Conservation (phyloP, 1,140 invertebrate genomes). For the Drosophila willistoni region DNA sequence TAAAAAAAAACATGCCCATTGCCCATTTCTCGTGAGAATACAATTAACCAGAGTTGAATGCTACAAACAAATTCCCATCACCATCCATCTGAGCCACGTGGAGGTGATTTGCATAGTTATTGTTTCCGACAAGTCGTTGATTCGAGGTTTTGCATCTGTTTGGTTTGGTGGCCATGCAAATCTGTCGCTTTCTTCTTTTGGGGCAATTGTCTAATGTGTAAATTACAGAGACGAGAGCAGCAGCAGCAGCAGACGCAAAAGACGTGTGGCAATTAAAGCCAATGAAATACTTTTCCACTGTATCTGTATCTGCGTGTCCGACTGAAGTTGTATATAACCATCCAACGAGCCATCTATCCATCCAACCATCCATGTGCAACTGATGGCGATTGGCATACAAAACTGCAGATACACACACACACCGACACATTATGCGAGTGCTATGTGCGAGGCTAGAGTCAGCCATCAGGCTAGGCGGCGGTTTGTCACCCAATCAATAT, state of each 20-base stretch:
- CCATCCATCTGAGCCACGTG: slow-evolving; percentile 58
- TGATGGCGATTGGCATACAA: slow-evolving; percentile 72
- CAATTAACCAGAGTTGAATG: too few species aligned
- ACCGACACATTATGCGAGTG: neutral
- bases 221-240: slow-evolving; percentile 48
- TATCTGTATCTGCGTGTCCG: neutral
- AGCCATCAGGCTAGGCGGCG: too few species aligned
- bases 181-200: slow-evolving; percentile 73
- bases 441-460: too few species aligned
- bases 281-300: slow-evolving; percentile 59
- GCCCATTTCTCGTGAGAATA: too few species aligned
- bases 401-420: slow-evolving; percentile 50
- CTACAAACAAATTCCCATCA: neutral
- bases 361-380: slow-evolving; percentile 27
- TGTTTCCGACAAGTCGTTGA: slow-evolving; percentile 51
- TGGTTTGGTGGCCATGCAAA: slow-evolving; percentile 52
- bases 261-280: slow-evolving; percentile 65
- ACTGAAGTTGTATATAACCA: neutral
- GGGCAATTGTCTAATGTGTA: slow-evolving; percentile 75
- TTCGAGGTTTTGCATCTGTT: slow-evolving; percentile 49
- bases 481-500: too few species aligned
- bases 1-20: slow-evolving; percentile 8
- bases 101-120: slow-evolving; percentile 56
- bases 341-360: too few species aligned
- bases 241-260: slow-evolving; percentile 20